A percentile compares a stretch with the other conserved stretches of the same genome.
Conservation (phyloP, 2,113 vertebrate species). For the Vulpes lagopus region DNA sequence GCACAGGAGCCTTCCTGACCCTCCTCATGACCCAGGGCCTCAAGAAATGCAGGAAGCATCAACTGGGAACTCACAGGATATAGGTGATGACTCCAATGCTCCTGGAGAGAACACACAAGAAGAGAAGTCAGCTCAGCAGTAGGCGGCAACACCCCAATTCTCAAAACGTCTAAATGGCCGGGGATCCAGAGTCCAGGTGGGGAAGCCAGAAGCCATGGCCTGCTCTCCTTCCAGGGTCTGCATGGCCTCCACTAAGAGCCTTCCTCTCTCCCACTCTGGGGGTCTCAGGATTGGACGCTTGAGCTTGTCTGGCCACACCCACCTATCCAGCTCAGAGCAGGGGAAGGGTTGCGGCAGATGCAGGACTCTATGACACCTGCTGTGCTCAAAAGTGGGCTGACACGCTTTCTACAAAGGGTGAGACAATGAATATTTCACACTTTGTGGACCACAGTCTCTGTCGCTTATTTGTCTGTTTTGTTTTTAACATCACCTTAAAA, state of each 20-base stretch:
- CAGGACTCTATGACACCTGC: not conserved
- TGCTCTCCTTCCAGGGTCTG: not conserved
- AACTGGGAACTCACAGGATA: constrained; percentile 93
- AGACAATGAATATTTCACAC: not conserved
- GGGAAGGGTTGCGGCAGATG: accelerated
- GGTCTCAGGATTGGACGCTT: too few relatives aligned
- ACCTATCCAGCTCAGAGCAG: not conserved
- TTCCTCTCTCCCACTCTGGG: not conserved
- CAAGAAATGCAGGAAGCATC: accelerated
- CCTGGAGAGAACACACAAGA: constrained; percentile 86
- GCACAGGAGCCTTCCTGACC: not conserved
- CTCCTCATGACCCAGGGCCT: not conserved
- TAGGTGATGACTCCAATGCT: constrained; percentile 99
- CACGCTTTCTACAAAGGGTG: not conserved
- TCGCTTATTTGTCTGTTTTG: not conserved
- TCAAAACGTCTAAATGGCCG: not conserved
- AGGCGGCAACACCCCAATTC: not conserved
- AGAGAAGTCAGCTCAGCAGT: not conserved
- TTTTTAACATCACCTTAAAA: not conserved
- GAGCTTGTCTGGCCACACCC: not conserved
- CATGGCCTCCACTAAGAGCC: not conserved
- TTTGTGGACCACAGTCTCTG: accelerated
- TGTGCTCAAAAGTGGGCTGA: accelerated
- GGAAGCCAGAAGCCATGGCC: not conserved
- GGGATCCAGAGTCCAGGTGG: not conserved